Percentiles rank a stretch among this genome's conserved stretches.
Conservation (phyloP, 2,113 vertebrate genomes). For the Ivindomyrus marchei region DNA sequence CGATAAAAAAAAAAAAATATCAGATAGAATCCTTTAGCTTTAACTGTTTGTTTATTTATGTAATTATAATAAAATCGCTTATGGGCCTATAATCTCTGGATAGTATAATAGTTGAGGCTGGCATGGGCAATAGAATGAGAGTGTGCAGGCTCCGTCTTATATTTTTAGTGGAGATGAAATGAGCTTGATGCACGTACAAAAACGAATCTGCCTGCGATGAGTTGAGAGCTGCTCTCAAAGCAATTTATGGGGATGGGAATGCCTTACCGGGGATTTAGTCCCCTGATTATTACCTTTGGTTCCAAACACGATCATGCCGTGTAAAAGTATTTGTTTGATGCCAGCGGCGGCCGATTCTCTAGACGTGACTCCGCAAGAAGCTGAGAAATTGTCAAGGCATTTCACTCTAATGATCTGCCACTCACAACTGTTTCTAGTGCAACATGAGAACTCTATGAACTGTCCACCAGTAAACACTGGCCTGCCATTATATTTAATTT, state of each 20-base stretch:
- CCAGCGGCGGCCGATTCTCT: neutral
- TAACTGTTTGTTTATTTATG: neutral
- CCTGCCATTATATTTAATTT: slow-evolving; percentile 15
- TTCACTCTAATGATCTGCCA: slow-evolving; percentile 20
- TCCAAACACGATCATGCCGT: slow-evolving; percentile 10
- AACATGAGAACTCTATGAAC: slow-evolving; percentile 8
- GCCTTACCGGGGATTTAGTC: slow-evolving; percentile 14
- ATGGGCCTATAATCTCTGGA: neutral
- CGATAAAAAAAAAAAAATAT: neutral
- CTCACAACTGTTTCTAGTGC: slow-evolving; percentile 23
- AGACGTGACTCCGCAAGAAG: slow-evolving; percentile 4
- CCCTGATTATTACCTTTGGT: slow-evolving; percentile 26
- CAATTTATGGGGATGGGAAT: slow-evolving; percentile 30
- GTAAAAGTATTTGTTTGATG: slow-evolving; percentile 23
- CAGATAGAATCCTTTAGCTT: neutral
- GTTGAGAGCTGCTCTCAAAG: slow-evolving; percentile 31
- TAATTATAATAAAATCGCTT: neutral
- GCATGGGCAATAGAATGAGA: neutral
- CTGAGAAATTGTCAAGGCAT: neutral
- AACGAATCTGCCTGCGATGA: slow-evolving; percentile 10
- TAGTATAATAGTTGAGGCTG: neutral
- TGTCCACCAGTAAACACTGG: slow-evolving; percentile 16
- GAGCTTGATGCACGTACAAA: neutral
- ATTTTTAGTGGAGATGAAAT: neutral
- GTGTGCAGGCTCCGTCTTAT: neutral